Evolutionary conservation across 2,888 invertebrate genomes (phyloP), one percentile per base, ranked within the genome.

Genomic region (Ectemnius lituratus): DNA sequence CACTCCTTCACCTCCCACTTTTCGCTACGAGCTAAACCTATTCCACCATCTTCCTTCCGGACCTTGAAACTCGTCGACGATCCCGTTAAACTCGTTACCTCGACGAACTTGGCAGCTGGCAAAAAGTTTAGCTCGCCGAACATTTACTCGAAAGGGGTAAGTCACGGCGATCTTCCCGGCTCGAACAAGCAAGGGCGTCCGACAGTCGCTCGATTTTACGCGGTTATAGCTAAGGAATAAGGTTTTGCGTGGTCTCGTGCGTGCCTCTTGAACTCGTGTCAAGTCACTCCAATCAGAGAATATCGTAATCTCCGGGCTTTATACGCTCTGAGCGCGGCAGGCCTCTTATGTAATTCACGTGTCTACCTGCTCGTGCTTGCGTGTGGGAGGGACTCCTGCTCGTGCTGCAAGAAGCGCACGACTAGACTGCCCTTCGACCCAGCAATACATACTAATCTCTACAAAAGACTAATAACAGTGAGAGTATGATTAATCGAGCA

Each of bases 291-390:
- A 84, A 86, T 87, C 85, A 83, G 73, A 86, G 85, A 85, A 85
- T 85, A 88, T 88, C 86, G 84, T 87, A 87, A 87, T 88, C 88
- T 86, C 83, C 81, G 85, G 83, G 84, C 83, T 82, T 82, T 83
- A 73, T 73, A 73, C 76, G 84, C 73, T 69, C 72, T 59, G 76
- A 75, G 58, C 37, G 37, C 37, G 37, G 37, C 37, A 37, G 62
- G 62, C 13, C 76, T 81, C 86, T 88, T 88, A 88, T 85, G 87
- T 88, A 88, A 88, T 89, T 88, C 89, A 86, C 88, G 87, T 88
- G 88, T 85, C 87, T 84, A 83, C 72, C 70, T 70, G 78, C 86
- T 83, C 85, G 84, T 75, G 78, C 81, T 88, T 84, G 88, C 88
- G 88, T 88, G 89, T 79, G 64, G 70, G 76, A 69, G 71, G 70